Conservation (phyloP, 2,888 invertebrate species). For the Deroplatys truncata region DNA sequence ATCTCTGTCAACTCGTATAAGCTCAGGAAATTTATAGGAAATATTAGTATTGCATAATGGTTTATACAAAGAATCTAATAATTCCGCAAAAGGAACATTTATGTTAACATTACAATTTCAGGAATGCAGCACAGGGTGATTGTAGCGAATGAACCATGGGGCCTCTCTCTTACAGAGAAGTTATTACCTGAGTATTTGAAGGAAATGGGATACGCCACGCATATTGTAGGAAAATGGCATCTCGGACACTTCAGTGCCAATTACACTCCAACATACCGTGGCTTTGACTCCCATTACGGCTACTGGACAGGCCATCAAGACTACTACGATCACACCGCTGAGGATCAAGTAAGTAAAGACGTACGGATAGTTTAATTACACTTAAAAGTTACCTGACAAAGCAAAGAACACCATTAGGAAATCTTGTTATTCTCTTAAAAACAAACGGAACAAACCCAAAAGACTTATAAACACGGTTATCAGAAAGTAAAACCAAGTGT, state of each 20-base stretch:
- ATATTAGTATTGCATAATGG: too few relatives aligned
- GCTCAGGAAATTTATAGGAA: too few relatives aligned
- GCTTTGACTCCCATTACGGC: conserved; percentile 74
- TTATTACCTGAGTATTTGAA: conserved; percentile 78
- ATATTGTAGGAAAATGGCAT: conserved; percentile 82
- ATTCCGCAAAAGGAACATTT: too few relatives aligned
- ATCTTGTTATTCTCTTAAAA: neutral
- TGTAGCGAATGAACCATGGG: conserved; percentile 74
- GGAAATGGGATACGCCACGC: conserved; percentile 69
- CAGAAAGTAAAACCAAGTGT: too few relatives aligned
- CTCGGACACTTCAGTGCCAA: conserved; percentile 66
- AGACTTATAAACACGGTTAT: too few relatives aligned
- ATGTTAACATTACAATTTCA: conserved; percentile 30
- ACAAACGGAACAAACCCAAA: neutral
- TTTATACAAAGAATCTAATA: too few relatives aligned
- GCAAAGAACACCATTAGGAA: neutral
- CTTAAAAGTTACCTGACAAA: neutral
- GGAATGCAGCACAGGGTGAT: conserved; percentile 56
- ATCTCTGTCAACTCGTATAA: too few relatives aligned
- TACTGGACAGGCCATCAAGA: conserved; percentile 88
- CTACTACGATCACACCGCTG: conserved; percentile 81
- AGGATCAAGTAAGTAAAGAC: conserved; percentile 50
- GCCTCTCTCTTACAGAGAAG: conserved; percentile 74
- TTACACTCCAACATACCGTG: conserved; percentile 71
- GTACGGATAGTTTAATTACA: neutral